phyloP scores from a whole-genome alignment of 2,888 invertebrate species.

The Lathronympha strigana region DNA sequence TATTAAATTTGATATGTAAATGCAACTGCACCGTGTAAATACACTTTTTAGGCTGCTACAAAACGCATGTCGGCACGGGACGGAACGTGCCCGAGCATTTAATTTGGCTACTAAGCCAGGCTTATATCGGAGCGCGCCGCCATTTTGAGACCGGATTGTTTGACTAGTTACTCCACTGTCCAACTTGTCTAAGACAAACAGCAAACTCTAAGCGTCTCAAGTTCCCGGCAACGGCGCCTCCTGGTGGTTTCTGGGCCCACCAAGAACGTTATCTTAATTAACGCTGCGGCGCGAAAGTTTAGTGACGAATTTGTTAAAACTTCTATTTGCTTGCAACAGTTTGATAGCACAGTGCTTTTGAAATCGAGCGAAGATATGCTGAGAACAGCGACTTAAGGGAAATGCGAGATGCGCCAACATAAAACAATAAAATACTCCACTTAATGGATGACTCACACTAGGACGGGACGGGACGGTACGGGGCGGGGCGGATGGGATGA shows the following conservation, averaged over 20 bases:
- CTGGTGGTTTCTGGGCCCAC: conserved; percentile 54
- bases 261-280: conserved; percentile 73
- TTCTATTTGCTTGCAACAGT: conserved; percentile 53
- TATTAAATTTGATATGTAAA: conserved; percentile 15
- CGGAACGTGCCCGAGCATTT: conserved; percentile 66
- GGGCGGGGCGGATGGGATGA: no score
- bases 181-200: conserved; percentile 78
- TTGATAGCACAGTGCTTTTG: conserved; percentile 41
- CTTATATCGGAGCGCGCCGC: conserved; percentile 55
- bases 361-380: conserved; percentile 11
- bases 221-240: conserved; percentile 50
- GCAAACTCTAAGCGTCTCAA: conserved; percentile 70
- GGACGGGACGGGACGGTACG: no score
- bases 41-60: conserved; percentile 49
- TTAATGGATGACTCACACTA: no score
- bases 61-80: conserved; percentile 48
- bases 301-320: conserved; percentile 68
- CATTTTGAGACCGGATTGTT: conserved; percentile 60
- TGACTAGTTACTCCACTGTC: conserved; percentile 74
- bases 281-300: conserved; percentile 61
- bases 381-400: background rate
- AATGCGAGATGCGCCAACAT: background rate
- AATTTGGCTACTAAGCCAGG: conserved; percentile 67
- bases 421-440: no score
- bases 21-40: conserved; percentile 17